A percentile compares a stretch with the other conserved stretches of the same genome.
Evolutionary conservation across 2,888 invertebrate species (phyloP).

Genomic region (Lysandra bellargus): DNA sequence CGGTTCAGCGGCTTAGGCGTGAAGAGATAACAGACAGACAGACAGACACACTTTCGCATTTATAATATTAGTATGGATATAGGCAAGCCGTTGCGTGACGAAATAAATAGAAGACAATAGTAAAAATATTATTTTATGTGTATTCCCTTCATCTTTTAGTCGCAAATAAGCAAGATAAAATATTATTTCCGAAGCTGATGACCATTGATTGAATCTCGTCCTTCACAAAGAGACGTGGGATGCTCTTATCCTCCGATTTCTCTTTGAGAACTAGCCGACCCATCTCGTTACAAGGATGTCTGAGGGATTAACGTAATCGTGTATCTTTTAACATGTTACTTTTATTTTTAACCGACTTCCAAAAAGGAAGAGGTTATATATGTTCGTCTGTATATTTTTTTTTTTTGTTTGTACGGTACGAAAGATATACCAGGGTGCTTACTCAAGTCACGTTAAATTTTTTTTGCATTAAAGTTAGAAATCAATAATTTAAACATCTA

Average conservation of each 20-base stretch:
- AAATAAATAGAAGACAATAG: too few relatives aligned
- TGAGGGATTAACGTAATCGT: not conserved
- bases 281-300: constrained; percentile 5
- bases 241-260: not conserved
- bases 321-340: not conserved
- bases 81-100: too few relatives aligned
- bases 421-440: not conserved
- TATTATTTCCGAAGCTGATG: not conserved
- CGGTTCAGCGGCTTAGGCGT: too few relatives aligned
- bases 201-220: not conserved
- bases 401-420: not conserved
- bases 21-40: too few relatives aligned
- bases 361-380: too few relatives aligned
- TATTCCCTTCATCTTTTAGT: not conserved
- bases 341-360: not conserved
- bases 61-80: too few relatives aligned
- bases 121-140: not conserved
- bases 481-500: too few relatives aligned
- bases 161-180: not conserved
- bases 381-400: too few relatives aligned
- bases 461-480: too few relatives aligned
- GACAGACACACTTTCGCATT: too few relatives aligned
- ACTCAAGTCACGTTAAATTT: not conserved
- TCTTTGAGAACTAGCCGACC: constrained; percentile 7
- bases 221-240: not conserved